Evolutionary conservation across 2,888 invertebrate species (phyloP).

Genomic region (Operophtera brumata): DNA sequence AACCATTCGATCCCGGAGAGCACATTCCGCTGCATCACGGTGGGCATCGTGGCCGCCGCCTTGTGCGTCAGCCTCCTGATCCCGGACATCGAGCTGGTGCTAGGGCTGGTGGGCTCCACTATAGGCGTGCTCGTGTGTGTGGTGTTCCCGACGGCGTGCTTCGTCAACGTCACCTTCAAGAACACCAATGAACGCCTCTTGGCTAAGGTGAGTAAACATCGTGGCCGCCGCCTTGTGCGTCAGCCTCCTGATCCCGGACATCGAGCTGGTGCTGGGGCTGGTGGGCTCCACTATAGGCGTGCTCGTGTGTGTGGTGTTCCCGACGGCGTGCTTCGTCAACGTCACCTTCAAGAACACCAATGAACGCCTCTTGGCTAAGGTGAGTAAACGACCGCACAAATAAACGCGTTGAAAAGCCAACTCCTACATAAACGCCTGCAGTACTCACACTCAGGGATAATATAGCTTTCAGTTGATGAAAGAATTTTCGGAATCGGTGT

Average conservation of each 20-base stretch:
- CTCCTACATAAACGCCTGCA: no score
- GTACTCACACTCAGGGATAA: no score
- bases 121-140: constrained; percentile 96
- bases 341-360: constrained; percentile 91
- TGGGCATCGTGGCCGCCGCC: constrained; percentile 87
- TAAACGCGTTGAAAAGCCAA: no score
- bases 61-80: constrained; percentile 91
- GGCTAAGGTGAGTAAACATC: constrained; percentile 90
- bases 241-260: constrained; percentile 94
- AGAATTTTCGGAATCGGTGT: no score
- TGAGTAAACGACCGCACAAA: no score
- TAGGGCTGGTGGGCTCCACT: constrained; percentile 96
- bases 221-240: constrained; percentile 87
- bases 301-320: constrained; percentile 95
- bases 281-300: constrained; percentile 98
- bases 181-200: constrained; percentile 90
- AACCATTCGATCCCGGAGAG: constrained; percentile 89
- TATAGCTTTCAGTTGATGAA: no score
- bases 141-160: constrained; percentile 95
- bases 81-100: constrained; percentile 96
- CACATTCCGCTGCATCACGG: constrained; percentile 91
- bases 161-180: constrained; percentile 90
- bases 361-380: constrained; percentile 91
- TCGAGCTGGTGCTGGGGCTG: constrained; percentile 95
- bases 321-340: constrained; percentile 93